These are phyloP conservation scores for Oligia latruncula DNA, from an alignment of 2,888 invertebrate species.

Conservation along the genomic window DNA sequence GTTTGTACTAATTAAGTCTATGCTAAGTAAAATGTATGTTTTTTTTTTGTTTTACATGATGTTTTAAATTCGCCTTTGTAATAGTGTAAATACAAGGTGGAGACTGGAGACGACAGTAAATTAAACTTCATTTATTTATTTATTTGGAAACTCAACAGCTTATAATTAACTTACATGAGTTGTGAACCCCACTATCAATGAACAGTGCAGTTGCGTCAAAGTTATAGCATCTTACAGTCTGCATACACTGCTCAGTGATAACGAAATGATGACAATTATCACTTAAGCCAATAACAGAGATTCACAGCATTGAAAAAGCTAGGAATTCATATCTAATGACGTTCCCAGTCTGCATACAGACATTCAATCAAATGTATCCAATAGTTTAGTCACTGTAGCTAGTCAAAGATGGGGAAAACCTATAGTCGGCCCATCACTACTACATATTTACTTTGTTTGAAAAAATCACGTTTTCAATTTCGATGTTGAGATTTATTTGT, in stretches of 20 bases:
- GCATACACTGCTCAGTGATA: too few relatives aligned
- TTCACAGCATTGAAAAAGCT: too few relatives aligned
- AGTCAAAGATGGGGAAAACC: not conserved
- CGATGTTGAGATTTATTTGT: not conserved
- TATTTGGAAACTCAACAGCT: too few relatives aligned
- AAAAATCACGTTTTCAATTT: not conserved
- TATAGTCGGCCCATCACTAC: not conserved
- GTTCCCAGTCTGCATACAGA: not conserved
- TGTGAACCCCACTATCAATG: too few relatives aligned
- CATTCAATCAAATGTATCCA: not conserved
- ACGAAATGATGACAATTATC: too few relatives aligned
- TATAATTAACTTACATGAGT: too few relatives aligned
- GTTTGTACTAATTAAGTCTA: constrained; percentile 24
- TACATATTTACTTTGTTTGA: not conserved
- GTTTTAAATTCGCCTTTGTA: not conserved
- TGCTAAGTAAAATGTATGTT: not conserved
- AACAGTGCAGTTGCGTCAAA: too few relatives aligned
- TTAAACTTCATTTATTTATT: not conserved
- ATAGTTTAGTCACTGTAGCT: not conserved
- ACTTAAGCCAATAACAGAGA: too few relatives aligned
- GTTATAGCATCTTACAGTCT: too few relatives aligned
- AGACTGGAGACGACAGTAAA: not conserved
- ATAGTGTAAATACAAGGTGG: not conserved
- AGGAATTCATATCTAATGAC: too few relatives aligned
- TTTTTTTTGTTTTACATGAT: not conserved